Evolutionary conservation across 2,888 invertebrate genomes (phyloP), one percentile per base, ranked within the genome.

Genomic region (Dolichomitus sp.): DNA sequence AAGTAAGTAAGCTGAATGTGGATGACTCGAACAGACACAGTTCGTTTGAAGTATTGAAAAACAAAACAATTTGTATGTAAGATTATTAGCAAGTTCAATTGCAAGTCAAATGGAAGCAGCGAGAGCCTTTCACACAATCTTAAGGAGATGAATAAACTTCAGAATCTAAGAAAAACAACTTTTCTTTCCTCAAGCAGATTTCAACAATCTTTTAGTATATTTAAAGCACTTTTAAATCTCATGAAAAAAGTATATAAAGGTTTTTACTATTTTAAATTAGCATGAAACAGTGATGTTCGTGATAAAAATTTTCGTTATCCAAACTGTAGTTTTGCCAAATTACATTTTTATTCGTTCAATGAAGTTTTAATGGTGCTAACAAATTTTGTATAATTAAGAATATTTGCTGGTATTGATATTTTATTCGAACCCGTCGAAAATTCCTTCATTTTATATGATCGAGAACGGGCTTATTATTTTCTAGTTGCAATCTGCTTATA

Each of bases 61-160:
- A 37, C 6, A 9, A 33, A 33, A 37, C 2, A 37, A 59, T 30
- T 14, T 9, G 30, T 14, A 1, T 48, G 4, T 48, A 48, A n/a
- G 14, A 1, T 59, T 14, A 30, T 7, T 7, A 17, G 33, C 59
- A 59, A 33, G 11, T 59, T 59, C 59, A 33, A 59, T 33, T 59
- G 33, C n/a, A 59, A 59, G 59, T 33, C 33, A 57, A n/a, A 57
- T 4, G 33, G 33, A 33, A 59, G 33, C 59, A n/a, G 5, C 33
- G 33, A 33, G 33, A 59, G 33, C 30, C 27, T 17, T 59, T 59
- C 59, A 5, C 59, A 37, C n/a, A 33, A 37, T 7, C 33, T 37
- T 33, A 19, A 33, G 37, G n/a, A 3, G 37, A 61, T 19, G 9
- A 17, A 37, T 61, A 61, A 61, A 1, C 33, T 37, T 37, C 37